Percentiles rank a stretch among this genome's conserved stretches.
Evolutionary conservation across 2,797 vertebrate genomes (phyloP).

Genomic region (Craterocephalus amniculus): DNA sequence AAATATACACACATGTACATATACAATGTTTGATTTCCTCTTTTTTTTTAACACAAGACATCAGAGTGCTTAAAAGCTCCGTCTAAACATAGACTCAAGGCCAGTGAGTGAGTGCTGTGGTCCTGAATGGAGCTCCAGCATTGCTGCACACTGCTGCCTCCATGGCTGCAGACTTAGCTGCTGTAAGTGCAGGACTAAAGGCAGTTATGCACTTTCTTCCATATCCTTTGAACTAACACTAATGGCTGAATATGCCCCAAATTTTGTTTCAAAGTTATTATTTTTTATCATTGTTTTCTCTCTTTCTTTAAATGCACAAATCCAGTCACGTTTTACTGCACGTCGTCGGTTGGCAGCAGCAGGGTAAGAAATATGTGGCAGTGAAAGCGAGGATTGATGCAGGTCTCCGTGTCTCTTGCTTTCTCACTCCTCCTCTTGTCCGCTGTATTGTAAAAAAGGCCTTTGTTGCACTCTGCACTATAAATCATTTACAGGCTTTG

Average conservation of each 20-base stretch:
- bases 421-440: conserved; percentile 51
- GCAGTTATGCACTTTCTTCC: conserved; percentile 6
- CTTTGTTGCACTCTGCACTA: conserved; percentile 79
- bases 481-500: conserved; percentile 84
- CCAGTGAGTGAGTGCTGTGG: conserved; percentile 59
- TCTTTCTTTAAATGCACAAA: conserved; percentile 6
- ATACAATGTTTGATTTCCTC: conserved; percentile 25
- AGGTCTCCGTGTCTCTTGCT: conserved; percentile 50
- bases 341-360: conserved; percentile 5
- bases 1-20: conserved; percentile 20
- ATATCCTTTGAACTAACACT: conserved; percentile 30
- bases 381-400: conserved; percentile 43
- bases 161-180: conserved; percentile 12
- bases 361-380: conserved; percentile 20
- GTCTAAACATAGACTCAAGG: conserved; percentile 69
- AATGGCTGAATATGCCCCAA: conserved; percentile 23
- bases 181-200: conserved; percentile 31
- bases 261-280: conserved; percentile 6
- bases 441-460: conserved; percentile 62
- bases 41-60: conserved; percentile 40
- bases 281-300: conserved; percentile 7
- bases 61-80: conserved; percentile 71
- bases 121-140: conserved; percentile 51
- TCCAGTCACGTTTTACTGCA: conserved; percentile 39
- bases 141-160: conserved; percentile 32